These are phyloP conservation scores for Sebastes minor DNA, from an alignment of 2,797 vertebrate genomes.

Conservation along the genomic window DNA sequence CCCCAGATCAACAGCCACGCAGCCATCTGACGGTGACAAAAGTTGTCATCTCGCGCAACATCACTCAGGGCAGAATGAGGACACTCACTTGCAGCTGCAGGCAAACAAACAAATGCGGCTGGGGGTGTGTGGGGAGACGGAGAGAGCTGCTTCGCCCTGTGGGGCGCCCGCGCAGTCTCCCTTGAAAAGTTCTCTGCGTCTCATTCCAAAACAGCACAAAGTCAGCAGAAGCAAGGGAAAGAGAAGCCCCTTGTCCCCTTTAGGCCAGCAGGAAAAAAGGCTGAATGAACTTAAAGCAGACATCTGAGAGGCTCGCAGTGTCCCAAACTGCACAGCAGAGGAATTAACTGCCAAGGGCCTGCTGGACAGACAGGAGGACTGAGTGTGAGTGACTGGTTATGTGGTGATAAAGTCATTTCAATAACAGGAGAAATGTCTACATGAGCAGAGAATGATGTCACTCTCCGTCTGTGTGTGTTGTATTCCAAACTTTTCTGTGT, in stretches of 20 bases:
- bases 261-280: constrained; percentile 54
- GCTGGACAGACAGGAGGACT: not conserved
- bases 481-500: no score
- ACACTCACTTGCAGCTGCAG: constrained; percentile 66
- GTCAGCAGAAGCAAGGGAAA: constrained; percentile 71
- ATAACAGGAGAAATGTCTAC: not conserved
- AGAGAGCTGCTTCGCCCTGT: constrained; percentile 15
- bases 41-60: constrained; percentile 47
- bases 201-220: constrained; percentile 62
- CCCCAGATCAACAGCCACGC: constrained; percentile 26
- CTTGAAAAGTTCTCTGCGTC: constrained; percentile 43
- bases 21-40: constrained; percentile 48
- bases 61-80: constrained; percentile 58
- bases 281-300: constrained; percentile 69
- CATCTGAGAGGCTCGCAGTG: constrained; percentile 60
- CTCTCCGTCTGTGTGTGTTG: no score
- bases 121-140: not conserved
- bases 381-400: constrained; percentile 12
- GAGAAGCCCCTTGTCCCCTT: constrained; percentile 55
- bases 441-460: no score
- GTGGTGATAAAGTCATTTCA: not conserved
- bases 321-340: constrained; percentile 30
- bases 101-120: constrained; percentile 52
- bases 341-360: constrained; percentile 27
- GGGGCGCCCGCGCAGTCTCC: constrained; percentile 24